Base-by-base conservation (phyloP, 2,113 vertebrate genomes). In the Pycnonotus jocosus region DNA sequence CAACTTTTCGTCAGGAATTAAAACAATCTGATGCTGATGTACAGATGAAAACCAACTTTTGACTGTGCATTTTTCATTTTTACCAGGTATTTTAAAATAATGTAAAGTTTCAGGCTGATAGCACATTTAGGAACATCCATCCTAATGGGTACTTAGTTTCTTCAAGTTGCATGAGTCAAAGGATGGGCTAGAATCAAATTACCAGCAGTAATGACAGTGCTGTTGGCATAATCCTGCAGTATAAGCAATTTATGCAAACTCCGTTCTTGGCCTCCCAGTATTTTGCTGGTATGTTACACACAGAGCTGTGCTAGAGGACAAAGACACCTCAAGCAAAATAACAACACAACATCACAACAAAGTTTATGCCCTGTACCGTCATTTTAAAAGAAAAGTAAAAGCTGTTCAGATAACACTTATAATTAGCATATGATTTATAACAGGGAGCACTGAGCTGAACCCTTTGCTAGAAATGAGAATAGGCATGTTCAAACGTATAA, bases 391-490 rank as follows among this genome's bases (percentile, higher is more conserved):
- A 90, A 96, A 91, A 90, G 76, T 66, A 87, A 97, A 93, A 94
- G 90, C 92, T 86, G 38, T 91, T 91, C 65, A 91, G 68, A 86
- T 94, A 93, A 91, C 73, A 72, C 65, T 81, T 95, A 72, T 30
- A 95, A 94, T 97, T 96, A 97, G 68, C 88, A 91, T 96, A 73
- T 71, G 47, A 85, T 95, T 96, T 96, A 42, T 93, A 95, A 86
- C 68, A 86, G 81, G 53, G 91, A 92, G 80, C 82, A 57, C 42
- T 42, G 90, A 91, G 60, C 74, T 88, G 78, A 96, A 71, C 90
- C 73, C 73, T 97, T 93, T 89, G 73, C 94, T 92, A 76, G 86
- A 48, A 93, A 82, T 66, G 81, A 92, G 83, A 94, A 81, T 77
- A 93, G 69, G 48, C 91, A 89, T 35, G 64, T 93, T 94, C 74